A percentile compares a stretch with the other conserved stretches of the same genome.
phyloP scores from a whole-genome alignment of 2,888 invertebrate genomes.

The Buathra laborator region DNA sequence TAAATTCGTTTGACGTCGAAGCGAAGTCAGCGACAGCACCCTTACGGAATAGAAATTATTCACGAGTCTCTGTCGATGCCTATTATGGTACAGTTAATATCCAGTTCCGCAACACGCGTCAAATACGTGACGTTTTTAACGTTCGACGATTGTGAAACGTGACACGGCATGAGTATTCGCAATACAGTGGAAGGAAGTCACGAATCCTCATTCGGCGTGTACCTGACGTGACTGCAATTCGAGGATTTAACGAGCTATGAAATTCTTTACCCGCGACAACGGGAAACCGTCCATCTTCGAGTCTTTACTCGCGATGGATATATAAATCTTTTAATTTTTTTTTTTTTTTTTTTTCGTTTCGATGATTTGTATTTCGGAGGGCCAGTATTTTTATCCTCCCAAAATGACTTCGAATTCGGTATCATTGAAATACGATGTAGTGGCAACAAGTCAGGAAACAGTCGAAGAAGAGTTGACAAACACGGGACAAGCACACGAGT shows the following conservation, averaged over 20 bases:
- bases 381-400: slow-evolving; percentile 61
- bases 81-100: slow-evolving; percentile 65
- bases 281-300: slow-evolving; percentile 29
- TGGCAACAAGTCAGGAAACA: slow-evolving; percentile 3
- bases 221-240: slow-evolving; percentile 79
- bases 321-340: slow-evolving; percentile 34
- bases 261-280: slow-evolving; percentile 48
- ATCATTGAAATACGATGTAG: neutral
- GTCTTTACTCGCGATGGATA: slow-evolving; percentile 19
- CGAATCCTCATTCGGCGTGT: slow-evolving; percentile 77
- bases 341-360: neutral
- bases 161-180: slow-evolving; percentile 81
- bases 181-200: slow-evolving; percentile 81
- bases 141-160: slow-evolving; percentile 80
- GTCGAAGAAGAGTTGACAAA: slow-evolving; percentile 14
- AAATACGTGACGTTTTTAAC: slow-evolving; percentile 80
- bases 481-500: slow-evolving; percentile 34
- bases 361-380: slow-evolving; percentile 52
- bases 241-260: slow-evolving; percentile 71
- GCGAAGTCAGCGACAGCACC: neutral
- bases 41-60: slow-evolving; percentile 45
- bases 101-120: slow-evolving; percentile 66
- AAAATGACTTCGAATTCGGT: slow-evolving; percentile 12
- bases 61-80: slow-evolving; percentile 42
- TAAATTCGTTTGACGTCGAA: slow-evolving; percentile 19